phyloP scores from a whole-genome alignment of 1,140 invertebrate species.

The Propsilocerus akamusi region DNA sequence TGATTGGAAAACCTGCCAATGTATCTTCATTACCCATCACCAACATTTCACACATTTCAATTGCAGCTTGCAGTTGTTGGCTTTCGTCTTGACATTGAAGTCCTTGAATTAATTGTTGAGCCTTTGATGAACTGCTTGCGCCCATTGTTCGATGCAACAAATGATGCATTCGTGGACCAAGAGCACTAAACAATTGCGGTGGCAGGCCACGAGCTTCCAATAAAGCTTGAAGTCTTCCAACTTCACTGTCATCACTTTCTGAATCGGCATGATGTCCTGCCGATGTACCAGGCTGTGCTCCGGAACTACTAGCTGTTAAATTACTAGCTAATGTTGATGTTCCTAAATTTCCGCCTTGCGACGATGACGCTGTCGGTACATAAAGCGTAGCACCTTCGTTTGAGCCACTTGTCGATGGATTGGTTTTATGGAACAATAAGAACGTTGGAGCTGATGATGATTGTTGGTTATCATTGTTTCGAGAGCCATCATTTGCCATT shows the following conservation, averaged over 20 bases:
- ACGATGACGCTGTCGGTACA: background rate
- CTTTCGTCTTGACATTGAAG: slow-evolving; percentile 93
- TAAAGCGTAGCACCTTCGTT: background rate
- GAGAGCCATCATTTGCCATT: background rate
- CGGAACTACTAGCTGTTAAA: background rate
- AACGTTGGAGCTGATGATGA: slow-evolving; percentile 1
- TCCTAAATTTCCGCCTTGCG: background rate
- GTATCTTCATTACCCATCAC: slow-evolving; percentile 99
- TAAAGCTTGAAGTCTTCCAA: slow-evolving; percentile 72
- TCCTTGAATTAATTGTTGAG: slow-evolving; percentile 81
- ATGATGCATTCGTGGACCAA: slow-evolving; percentile 95
- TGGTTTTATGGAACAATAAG: background rate
- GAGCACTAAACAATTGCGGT: slow-evolving; percentile 84
- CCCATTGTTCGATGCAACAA: slow-evolving; percentile 86
- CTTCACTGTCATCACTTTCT: slow-evolving; percentile 69
- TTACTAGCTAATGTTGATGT: background rate
- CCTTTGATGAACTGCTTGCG: slow-evolving; percentile 70
- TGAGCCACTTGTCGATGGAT: background rate
- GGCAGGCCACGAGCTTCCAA: slow-evolving; percentile 87
- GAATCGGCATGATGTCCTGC: slow-evolving; percentile 23
- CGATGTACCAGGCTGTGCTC: slow-evolving; percentile 7
- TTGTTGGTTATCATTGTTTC: slow-evolving; percentile 4
- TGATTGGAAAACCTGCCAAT: slow-evolving; percentile 90
- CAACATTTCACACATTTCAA: slow-evolving; percentile 96
- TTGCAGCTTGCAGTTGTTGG: slow-evolving; percentile 90